Evolutionary conservation across 2,797 vertebrate species (phyloP).

Genomic region (Spatula clypeata): DNA sequence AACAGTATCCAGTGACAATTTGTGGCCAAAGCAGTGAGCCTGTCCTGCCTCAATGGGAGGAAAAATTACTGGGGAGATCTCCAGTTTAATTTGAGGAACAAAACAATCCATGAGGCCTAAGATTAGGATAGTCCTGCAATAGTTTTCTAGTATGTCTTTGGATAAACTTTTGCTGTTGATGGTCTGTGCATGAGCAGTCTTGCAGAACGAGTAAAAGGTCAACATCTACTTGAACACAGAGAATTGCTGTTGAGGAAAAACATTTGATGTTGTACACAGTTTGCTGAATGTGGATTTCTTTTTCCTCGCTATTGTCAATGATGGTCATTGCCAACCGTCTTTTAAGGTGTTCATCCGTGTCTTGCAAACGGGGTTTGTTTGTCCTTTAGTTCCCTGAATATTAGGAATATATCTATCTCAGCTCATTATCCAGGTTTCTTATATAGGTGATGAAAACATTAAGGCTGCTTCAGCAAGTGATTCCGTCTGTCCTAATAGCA

Average conservation of each 20-base stretch:
- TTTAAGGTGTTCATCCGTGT: not conserved
- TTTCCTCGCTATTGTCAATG: not conserved
- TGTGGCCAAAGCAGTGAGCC: not conserved
- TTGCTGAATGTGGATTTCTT: not conserved
- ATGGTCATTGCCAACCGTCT: not conserved
- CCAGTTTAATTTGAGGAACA: not conserved
- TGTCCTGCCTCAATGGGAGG: not conserved
- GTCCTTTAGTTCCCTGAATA: not conserved
- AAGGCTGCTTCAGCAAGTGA: not conserved
- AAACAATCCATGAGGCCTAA: not conserved
- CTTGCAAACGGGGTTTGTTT: not conserved
- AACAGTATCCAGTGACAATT: not conserved
- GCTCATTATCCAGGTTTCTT: not conserved
- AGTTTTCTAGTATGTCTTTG: not conserved
- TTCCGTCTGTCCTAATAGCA: not conserved
- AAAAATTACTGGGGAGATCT: not conserved
- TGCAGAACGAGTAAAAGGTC: not conserved
- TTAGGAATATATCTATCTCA: not conserved
- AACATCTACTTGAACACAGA: not conserved
- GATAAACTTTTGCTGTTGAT: not conserved
- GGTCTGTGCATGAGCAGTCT: not conserved
- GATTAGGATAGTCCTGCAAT: not conserved
- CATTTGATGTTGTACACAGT: not conserved
- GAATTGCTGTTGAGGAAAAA: not conserved
- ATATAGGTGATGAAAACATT: not conserved